Evolutionary conservation across 2,113 vertebrate species (phyloP).

Genomic region (Arvicanthis niloticus): DNA sequence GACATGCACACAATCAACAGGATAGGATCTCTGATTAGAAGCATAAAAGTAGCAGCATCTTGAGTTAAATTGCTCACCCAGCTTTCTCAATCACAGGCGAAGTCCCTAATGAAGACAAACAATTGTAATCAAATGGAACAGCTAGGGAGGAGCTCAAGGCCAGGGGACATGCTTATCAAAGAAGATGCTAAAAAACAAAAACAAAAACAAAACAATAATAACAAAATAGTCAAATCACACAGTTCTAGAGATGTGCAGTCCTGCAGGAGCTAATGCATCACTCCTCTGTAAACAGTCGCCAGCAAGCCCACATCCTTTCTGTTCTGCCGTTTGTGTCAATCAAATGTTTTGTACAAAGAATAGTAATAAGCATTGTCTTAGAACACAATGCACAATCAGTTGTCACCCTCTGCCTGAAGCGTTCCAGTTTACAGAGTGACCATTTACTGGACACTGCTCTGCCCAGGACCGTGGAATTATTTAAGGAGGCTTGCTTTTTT

Average conservation of each 20-base stretch:
- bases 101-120: conserved; percentile 56
- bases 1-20: conserved; percentile 11
- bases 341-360: conserved; percentile 46
- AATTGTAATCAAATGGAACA: conserved; percentile 52
- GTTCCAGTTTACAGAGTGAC: neutral
- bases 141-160: neutral
- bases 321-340: conserved; percentile 28
- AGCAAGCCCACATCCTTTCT: neutral
- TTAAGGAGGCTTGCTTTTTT: neutral
- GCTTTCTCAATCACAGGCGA: conserved; percentile 43
- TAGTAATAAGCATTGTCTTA: conserved; percentile 2
- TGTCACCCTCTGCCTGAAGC: neutral
- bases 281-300: conserved; percentile 19
- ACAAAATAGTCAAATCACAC: conserved; percentile 10
- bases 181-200: conserved; percentile 22
- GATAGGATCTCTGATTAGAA: neutral
- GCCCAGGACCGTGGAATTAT: neutral
- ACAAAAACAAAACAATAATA: neutral
- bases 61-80: conserved; percentile 14
- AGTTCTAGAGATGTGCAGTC: neutral
- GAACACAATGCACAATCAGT: neutral
- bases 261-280: neutral
- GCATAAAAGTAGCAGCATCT: neutral
- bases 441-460: neutral
- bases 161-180: conserved; percentile 33